A percentile compares a stretch with the other conserved stretches of the same genome.
phyloP scores from a whole-genome alignment of 1,140 invertebrate species.

The Sinonovacula constricta region DNA sequence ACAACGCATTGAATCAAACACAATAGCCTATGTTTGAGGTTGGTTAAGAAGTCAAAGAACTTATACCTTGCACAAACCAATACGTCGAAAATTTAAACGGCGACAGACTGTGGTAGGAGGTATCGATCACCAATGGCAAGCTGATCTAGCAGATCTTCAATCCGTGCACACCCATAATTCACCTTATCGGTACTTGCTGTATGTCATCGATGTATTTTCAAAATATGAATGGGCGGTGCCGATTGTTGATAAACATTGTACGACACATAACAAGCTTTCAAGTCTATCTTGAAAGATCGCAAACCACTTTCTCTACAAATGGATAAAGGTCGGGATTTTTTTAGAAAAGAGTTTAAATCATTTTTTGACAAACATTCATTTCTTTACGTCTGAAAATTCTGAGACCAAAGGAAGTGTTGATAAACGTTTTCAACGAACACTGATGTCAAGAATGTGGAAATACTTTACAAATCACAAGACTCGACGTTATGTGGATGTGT shows the following conservation, averaged over 20 bases:
- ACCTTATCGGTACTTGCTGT: slow-evolving; percentile 11
- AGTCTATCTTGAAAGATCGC: not conserved
- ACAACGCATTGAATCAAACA: not conserved
- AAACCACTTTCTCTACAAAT: not conserved
- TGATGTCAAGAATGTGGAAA: slow-evolving; percentile 35
- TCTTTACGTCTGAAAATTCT: slow-evolving; percentile 20
- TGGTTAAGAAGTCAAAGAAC: not conserved
- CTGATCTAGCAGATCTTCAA: slow-evolving; percentile 17
- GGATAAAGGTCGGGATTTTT: slow-evolving; percentile 10
- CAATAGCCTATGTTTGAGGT: not conserved
- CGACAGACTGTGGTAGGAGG: slow-evolving; percentile 3
- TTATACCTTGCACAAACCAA: not conserved
- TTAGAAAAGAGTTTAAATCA: slow-evolving; percentile 5
- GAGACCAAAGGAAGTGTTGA: slow-evolving; percentile 30
- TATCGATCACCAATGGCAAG: slow-evolving; percentile 24
- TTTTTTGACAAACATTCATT: slow-evolving; percentile 7
- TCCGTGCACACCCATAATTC: not conserved
- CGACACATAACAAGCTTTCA: not conserved
- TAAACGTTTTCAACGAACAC: slow-evolving; percentile 31
- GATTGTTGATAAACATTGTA: not conserved
- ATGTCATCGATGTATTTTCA: not conserved
- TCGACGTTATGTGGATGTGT: slow-evolving; percentile 16
- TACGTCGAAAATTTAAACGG: slow-evolving; percentile 12
- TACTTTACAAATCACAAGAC: slow-evolving; percentile 32
- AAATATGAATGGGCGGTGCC: not conserved